Evolutionary conservation across 2,888 invertebrate genomes (phyloP).

Genomic region (Plebejus anna): DNA sequence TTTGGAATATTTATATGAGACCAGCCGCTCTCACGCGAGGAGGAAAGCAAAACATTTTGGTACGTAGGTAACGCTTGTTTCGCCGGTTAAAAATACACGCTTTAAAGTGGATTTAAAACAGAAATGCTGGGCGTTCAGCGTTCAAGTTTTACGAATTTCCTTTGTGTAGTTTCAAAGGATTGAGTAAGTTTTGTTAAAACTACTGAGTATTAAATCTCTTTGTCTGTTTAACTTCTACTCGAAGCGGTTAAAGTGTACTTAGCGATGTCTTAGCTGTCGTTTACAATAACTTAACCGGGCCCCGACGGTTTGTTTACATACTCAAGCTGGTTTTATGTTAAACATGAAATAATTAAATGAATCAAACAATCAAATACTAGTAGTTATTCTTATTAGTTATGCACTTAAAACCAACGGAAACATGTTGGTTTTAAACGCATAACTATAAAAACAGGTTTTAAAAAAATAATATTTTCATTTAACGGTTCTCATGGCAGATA

Average conservation of each 20-base stretch:
- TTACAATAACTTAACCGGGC: constrained; percentile 6
- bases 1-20: no score
- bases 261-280: constrained; percentile 4
- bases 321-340: not conserved
- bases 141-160: constrained; percentile 15
- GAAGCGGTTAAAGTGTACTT: not conserved
- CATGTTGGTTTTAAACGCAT: no score
- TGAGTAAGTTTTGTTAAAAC: constrained; percentile 13
- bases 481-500: no score
- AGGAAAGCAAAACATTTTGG: not conserved
- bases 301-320: not conserved
- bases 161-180: constrained; percentile 20
- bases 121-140: not conserved
- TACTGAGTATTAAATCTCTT: constrained; percentile 17
- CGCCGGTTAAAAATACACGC: not conserved
- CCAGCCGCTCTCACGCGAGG: not conserved
- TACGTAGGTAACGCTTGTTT: not conserved
- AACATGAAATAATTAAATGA: not conserved
- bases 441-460: no score
- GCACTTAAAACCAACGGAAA: not conserved
- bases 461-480: not conserved
- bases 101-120: constrained; percentile 10
- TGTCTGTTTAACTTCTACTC: constrained; percentile 1
- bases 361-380: no score
- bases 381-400: not conserved